A percentile compares a stretch with the other conserved stretches of the same genome.
Evolutionary conservation across 2,797 vertebrate species (phyloP).

Genomic region (Tokudaia muenninki): DNA sequence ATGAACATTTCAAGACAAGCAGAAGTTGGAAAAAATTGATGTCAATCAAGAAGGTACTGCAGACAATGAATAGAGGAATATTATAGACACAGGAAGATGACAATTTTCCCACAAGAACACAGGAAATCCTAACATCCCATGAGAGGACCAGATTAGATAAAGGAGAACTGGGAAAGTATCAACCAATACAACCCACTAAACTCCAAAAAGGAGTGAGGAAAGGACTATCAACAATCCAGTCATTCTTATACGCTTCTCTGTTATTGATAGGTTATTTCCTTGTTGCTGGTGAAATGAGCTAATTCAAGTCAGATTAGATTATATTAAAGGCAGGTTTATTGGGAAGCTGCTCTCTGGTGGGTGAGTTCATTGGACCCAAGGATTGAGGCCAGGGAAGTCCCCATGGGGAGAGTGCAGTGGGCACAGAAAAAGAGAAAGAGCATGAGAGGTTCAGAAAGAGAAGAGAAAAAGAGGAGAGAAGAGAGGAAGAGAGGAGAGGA

Average conservation of each 20-base stretch:
- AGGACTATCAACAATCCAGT: background rate
- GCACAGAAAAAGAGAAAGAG: background rate
- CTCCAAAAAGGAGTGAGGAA: background rate
- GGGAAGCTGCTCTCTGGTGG: background rate
- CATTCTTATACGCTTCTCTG: background rate
- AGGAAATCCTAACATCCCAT: background rate
- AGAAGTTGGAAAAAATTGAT: background rate
- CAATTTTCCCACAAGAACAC: background rate
- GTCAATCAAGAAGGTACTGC: too few species aligned
- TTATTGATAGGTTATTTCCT: background rate
- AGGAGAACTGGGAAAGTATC: background rate
- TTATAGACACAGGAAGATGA: background rate
- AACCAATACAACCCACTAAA: background rate
- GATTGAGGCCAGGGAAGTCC: background rate
- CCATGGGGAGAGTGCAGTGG: background rate
- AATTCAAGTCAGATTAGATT: background rate
- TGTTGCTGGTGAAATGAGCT: background rate
- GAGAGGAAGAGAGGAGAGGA: too few species aligned
- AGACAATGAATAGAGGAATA: background rate
- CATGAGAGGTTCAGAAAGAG: too few species aligned
- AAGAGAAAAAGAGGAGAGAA: too few species aligned
- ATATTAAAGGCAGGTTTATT: background rate
- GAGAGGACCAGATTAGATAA: background rate
- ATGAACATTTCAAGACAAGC: background rate
- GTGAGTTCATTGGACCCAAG: background rate